phyloP scores from a whole-genome alignment of 2,888 invertebrate species.

The Sympetrum striolatum region DNA sequence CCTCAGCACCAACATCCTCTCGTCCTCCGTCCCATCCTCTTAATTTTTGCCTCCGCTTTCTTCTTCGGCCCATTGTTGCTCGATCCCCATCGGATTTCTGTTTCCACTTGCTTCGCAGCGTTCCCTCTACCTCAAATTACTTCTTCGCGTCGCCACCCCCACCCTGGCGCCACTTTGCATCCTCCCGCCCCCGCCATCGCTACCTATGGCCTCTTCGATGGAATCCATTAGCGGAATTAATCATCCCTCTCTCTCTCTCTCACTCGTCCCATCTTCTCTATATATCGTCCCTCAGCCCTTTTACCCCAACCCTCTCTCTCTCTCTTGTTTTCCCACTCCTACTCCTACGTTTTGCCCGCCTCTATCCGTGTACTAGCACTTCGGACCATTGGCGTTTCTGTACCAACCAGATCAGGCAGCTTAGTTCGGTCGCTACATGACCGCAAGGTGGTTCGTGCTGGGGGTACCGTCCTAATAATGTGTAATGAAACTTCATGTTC shows the following conservation, averaged over 20 bases:
- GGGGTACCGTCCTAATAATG: too few species aligned
- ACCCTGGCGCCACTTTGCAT: not conserved
- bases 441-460: too few species aligned
- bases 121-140: not conserved
- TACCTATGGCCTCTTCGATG: not conserved
- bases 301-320: too few species aligned
- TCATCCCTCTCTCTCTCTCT: constrained; percentile 4
- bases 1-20: not conserved
- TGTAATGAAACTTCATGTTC: too few species aligned
- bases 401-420: too few species aligned
- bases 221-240: constrained; percentile 43
- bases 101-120: not conserved
- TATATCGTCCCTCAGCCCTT: not conserved
- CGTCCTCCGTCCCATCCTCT: not conserved
- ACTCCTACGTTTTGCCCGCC: too few species aligned
- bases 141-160: not conserved
- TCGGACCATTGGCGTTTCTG: too few species aligned
- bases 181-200: not conserved
- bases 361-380: too few species aligned
- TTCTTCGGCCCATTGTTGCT: not conserved
- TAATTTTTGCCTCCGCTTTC: not conserved
- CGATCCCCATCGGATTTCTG: constrained; percentile 3
- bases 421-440: too few species aligned
- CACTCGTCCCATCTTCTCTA: not conserved
- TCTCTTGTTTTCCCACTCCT: too few species aligned